These are phyloP conservation scores for Leptopilina syphax DNA, from an alignment of 2,888 invertebrate genomes.

Conservation along the genomic window DNA sequence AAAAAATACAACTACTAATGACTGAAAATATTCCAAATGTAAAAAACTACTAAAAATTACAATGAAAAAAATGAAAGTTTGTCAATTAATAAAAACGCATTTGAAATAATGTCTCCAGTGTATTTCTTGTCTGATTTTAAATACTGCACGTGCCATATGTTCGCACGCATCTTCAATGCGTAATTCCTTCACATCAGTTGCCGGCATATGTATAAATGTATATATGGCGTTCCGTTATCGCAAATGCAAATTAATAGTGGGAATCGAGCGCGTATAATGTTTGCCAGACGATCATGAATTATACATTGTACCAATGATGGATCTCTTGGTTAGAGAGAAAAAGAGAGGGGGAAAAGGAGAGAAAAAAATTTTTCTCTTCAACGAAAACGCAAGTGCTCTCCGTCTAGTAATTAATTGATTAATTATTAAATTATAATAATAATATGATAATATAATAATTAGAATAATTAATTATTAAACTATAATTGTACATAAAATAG, in stretches of 20 bases:
- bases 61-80: neutral
- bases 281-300: constrained; percentile 65
- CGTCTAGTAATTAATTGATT: neutral
- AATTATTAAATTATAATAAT: no score
- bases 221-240: constrained; percentile 59
- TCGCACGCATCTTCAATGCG: constrained; percentile 45
- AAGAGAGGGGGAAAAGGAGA: neutral
- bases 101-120: neutral
- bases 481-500: neutral
- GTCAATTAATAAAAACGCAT: neutral
- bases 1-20: neutral
- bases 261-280: constrained; percentile 66
- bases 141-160: constrained; percentile 51
- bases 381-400: constrained; percentile 20
- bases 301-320: constrained; percentile 64
- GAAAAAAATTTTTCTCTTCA: constrained; percentile 31
- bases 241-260: constrained; percentile 68
- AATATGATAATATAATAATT: no score
- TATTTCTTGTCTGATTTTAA: constrained; percentile 30
- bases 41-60: neutral
- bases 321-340: constrained; percentile 48
- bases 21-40: neutral
- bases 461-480: neutral
- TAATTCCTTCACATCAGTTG: constrained; percentile 47
- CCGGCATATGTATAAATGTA: constrained; percentile 50